Evolutionary conservation across 2,888 invertebrate genomes (phyloP), one percentile per base, ranked within the genome.

Genomic region (Boloria selene): DNA sequence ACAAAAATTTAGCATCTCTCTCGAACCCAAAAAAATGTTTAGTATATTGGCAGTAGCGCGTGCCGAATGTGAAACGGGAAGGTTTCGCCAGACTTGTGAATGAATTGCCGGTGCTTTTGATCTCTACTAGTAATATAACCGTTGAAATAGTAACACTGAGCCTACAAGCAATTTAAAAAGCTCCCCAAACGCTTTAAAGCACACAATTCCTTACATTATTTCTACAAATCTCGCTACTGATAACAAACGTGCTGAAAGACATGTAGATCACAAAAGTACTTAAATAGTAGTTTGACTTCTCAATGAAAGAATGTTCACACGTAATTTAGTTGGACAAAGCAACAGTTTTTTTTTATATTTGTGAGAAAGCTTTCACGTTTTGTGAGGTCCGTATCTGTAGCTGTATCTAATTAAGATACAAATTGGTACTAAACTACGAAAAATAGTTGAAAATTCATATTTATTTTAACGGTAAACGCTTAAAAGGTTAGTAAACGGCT

Each of bases 1-100:
- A 73, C 72, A 70, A 70, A 74, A 61, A 71, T 63, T 69, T 67
- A 61, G 65, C 52, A 58, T 75, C 76, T 74, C 75, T 66, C 70
- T 77, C 71, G 60, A 62, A 22, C 52, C 59, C 53, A 83, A 82
- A 87, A 31, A 38, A 86, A 85, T 79, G 78, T 77, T 80, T 82
- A 81, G 82, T 85, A 55, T 62, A 82, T 82, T 77, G 78, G 76
- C 81, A 76, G 84, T 80, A 87, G 86, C 88, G 87, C 88, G 88
- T 87, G 88, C 86, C 88, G 80, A 87, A 86, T 87, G 84, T 83
- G 83, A 88, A 89, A 87, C 84, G 84, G 80, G 82, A 85, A 80
- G 78, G 82, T 90, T 88, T 88, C 89, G 88, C 87, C 86, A 84
- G 73, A 77, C 77, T 84, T 82, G 80, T 84, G 86, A 87, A 87